Base-by-base conservation (phyloP, 2,113 vertebrate species). In the Chlamydotis undulata region DNA sequence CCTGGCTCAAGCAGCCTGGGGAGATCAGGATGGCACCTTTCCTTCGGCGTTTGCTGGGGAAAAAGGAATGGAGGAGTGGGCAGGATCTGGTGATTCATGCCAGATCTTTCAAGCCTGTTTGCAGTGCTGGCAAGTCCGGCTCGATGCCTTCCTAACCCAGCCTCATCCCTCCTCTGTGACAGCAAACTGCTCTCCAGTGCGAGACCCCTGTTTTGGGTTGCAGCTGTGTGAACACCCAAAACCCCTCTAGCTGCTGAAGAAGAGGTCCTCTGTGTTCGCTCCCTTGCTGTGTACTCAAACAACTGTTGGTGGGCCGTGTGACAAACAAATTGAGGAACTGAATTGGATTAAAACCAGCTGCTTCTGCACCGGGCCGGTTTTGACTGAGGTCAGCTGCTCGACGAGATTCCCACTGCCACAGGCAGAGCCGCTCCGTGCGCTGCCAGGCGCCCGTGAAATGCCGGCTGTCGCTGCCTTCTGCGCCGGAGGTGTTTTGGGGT, bases 251-350 rank as follows among this genome's bases (percentile, higher is more conserved):
- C 35, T 37, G 56, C 79, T 0, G 14, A 37, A 50, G 81, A 45
- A 61, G 59, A 65, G 55, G 14, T 47, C 43, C 79, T 75, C 49
- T 10, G 53, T 11, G 1, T 35, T 91, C 60, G 1, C 7, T 82
- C 41, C 69, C 43, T 84, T 43, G 59, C 56, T 52, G 70, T 59
- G 2, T 3, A 29, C 59, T 77, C 29, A 8, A 35, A 2, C 53
- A 41, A 26, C 81, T 69, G 57, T 3, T 50, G 31, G 68, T 69
- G 84, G 41, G 47, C 75, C 61, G 8, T 4, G 35, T 83, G 89
- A 68, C 43, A 70, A 70, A 35, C 60, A 61, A 61, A 71, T 13
- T 52, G 89, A 79, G 91, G 96, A 90, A 56, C 61, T 33, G 89
- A 55, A 8, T 3, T 56, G 89, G 49, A 4, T 65, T 52, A 29